Evolutionary conservation across 2,888 invertebrate species (phyloP).

Genomic region (Stenolophus ochropezus): DNA sequence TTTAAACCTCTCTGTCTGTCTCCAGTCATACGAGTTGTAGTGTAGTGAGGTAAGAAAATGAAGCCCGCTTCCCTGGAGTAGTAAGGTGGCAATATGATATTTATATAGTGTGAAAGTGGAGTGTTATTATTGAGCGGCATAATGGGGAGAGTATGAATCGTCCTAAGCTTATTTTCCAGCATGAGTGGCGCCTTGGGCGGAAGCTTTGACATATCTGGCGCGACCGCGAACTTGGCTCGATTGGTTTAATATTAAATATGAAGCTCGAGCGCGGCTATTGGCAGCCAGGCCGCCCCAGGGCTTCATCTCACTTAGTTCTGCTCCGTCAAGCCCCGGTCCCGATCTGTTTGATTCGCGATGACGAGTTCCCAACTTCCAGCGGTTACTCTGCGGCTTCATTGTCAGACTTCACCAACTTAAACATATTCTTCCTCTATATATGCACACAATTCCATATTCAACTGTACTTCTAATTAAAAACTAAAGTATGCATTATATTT

Average conservation of each 20-base stretch:
- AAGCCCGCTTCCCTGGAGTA: no score
- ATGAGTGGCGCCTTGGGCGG: neutral
- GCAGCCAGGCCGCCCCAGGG: slow-evolving; percentile 45
- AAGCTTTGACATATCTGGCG: slow-evolving; percentile 62
- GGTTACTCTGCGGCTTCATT: neutral
- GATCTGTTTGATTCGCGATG: slow-evolving; percentile 33
- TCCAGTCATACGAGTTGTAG: no score
- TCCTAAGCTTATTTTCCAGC: no score
- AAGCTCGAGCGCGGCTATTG: slow-evolving; percentile 51
- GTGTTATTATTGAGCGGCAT: no score
- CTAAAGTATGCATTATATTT: no score
- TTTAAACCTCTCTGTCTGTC: no score
- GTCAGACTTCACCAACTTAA: neutral
- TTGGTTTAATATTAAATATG: slow-evolving; percentile 67
- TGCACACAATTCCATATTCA: no score
- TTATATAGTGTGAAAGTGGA: no score
- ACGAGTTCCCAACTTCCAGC: neutral
- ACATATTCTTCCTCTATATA: neutral
- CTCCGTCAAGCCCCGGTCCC: slow-evolving; percentile 14
- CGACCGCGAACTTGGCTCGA: slow-evolving; percentile 63
- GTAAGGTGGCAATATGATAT: no score
- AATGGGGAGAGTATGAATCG: no score
- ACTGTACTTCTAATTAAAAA: no score
- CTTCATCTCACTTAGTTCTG: slow-evolving; percentile 51
- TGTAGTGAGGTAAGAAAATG: no score